Conservation (phyloP, 1,140 invertebrate species). For the Drosophila asahinai region DNA sequence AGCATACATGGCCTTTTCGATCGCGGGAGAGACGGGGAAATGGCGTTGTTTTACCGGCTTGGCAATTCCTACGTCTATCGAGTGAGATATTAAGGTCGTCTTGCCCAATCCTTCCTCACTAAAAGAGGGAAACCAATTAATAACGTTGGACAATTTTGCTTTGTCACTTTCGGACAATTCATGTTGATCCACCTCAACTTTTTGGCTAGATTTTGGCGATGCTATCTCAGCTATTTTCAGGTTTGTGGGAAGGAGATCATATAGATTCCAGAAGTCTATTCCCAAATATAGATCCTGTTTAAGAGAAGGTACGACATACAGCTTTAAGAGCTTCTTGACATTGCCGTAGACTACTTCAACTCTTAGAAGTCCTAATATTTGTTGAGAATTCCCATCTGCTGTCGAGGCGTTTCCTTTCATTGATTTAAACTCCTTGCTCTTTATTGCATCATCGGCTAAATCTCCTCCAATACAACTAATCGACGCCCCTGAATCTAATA, state of each 20-base stretch:
- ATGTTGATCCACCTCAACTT: not conserved
- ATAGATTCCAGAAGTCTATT: not conserved
- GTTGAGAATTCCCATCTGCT: no score
- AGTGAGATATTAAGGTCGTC: not conserved
- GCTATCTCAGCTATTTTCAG: not conserved
- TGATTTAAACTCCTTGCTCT: no score
- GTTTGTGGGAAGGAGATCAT: not conserved
- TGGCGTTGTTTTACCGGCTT: not conserved
- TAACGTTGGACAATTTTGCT: not conserved
- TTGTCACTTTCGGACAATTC: not conserved
- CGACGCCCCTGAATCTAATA: no score
- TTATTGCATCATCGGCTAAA: no score
- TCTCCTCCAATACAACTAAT: no score
- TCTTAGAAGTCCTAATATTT: no score
- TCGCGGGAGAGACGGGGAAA: no score
- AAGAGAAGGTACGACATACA: not conserved
- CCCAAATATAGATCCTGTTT: not conserved
- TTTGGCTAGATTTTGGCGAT: not conserved
- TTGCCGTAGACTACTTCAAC: no score
- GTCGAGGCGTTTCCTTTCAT: no score
- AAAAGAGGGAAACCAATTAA: constrained; percentile 1
- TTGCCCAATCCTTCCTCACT: not conserved
- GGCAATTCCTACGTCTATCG: not conserved
- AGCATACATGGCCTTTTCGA: no score
- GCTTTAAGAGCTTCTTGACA: no score